phyloP scores from a whole-genome alignment of 1,140 invertebrate species.

The Rhyzopertha dominica region DNA sequence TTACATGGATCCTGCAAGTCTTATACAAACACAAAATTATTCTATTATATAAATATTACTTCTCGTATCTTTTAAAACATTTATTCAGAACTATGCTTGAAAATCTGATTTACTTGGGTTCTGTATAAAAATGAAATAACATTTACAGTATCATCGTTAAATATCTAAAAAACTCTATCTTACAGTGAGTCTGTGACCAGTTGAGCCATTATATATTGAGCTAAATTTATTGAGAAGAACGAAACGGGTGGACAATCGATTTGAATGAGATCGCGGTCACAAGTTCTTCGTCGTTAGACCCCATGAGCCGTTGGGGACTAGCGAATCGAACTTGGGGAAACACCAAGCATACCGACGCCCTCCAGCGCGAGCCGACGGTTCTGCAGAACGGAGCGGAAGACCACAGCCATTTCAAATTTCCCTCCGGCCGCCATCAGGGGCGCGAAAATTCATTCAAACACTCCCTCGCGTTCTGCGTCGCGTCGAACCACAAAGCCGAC shows the following conservation, averaged over 20 bases:
- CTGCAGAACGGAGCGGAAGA: slow-evolving; percentile 1
- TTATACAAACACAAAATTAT: slow-evolving; percentile 32
- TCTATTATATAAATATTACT: slow-evolving; percentile 26
- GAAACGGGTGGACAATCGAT: not conserved
- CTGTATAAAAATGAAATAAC: slow-evolving; percentile 9
- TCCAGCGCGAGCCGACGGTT: slow-evolving; percentile 7
- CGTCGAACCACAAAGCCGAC: not conserved
- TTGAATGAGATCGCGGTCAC: no score
- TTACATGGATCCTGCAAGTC: slow-evolving; percentile 31
- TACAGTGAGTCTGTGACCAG: slow-evolving; percentile 8
- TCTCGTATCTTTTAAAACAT: slow-evolving; percentile 33
- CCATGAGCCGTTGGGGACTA: no score
- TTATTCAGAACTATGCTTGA: slow-evolving; percentile 31
- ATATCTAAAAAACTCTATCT: slow-evolving; percentile 9
- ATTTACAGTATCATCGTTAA: slow-evolving; percentile 11
- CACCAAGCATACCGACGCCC: no score
- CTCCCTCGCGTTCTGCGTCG: not conserved
- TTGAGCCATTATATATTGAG: slow-evolving; percentile 7
- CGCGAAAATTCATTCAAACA: not conserved
- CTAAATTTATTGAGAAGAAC: slow-evolving; percentile 10
- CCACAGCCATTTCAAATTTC: not conserved
- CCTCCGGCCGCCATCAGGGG: not conserved
- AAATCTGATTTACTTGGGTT: slow-evolving; percentile 16
- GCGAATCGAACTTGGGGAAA: no score
- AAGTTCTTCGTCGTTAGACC: no score